These are phyloP conservation scores for Mareca penelope DNA, from an alignment of 2,797 vertebrate genomes.

Conservation along the genomic window DNA sequence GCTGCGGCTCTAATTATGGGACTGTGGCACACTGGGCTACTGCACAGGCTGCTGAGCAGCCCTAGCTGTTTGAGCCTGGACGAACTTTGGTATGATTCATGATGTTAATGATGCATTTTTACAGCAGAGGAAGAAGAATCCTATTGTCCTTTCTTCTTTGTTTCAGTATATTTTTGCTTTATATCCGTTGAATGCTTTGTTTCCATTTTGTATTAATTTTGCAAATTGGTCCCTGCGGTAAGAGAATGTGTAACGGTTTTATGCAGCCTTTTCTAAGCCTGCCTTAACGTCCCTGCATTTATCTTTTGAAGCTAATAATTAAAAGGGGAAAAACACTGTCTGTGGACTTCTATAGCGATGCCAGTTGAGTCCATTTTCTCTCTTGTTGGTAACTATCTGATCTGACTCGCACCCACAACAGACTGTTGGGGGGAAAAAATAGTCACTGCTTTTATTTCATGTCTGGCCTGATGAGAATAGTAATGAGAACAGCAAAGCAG, in stretches of 20 bases:
- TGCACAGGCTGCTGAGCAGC: background rate
- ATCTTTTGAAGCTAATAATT: slow-evolving; percentile 47
- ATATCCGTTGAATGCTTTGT: slow-evolving; percentile 5
- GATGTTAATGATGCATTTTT: background rate
- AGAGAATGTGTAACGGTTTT: background rate
- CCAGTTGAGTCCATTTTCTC: background rate
- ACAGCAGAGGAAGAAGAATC: background rate
- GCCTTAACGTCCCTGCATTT: background rate
- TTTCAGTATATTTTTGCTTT: background rate
- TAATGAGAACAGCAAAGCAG: slow-evolving; percentile 4
- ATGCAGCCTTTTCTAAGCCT: slow-evolving; percentile 1
- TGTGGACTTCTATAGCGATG: background rate
- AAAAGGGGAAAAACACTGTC: background rate
- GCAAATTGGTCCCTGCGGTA: slow-evolving; percentile 9
- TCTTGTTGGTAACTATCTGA: background rate
- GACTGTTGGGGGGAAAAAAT: background rate
- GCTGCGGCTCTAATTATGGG: background rate
- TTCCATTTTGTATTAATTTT: slow-evolving; percentile 26
- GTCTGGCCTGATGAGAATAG: slow-evolving; percentile 20
- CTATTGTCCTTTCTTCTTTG: background rate
- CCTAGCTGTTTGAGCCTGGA: background rate
- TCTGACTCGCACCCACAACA: slow-evolving; percentile 32
- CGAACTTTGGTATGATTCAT: background rate
- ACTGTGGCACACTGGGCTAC: background rate
- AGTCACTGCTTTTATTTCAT: slow-evolving; percentile 22